Evolutionary conservation across 2,888 invertebrate genomes (phyloP).

Genomic region (Tetramorium bicarinatum): DNA sequence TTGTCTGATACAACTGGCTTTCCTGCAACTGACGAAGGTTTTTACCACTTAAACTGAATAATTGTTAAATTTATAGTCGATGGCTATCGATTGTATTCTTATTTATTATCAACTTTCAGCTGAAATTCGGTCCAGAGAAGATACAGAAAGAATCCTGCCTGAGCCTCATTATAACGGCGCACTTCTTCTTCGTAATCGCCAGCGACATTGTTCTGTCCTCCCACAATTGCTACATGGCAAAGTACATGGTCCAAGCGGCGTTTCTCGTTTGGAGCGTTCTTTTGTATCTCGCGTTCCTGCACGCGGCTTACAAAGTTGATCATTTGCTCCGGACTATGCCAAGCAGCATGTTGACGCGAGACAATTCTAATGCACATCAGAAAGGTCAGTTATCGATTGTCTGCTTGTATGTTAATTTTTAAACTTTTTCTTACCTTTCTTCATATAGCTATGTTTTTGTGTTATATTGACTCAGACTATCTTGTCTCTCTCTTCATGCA

Average conservation of each 20-base stretch:
- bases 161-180: constrained; percentile 87
- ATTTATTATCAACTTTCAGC: constrained; percentile 77
- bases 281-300: constrained; percentile 87
- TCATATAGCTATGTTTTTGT: neutral
- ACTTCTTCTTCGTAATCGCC: constrained; percentile 87
- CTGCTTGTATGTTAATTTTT: neutral
- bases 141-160: constrained; percentile 87
- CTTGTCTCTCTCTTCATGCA: neutral
- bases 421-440: neutral
- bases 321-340: constrained; percentile 86
- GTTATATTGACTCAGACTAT: neutral
- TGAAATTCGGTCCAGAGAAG: constrained; percentile 87
- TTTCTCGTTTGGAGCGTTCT: constrained; percentile 88
- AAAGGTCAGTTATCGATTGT: constrained; percentile 81
- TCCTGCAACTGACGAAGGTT: constrained; percentile 88
- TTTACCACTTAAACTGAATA: constrained; percentile 39
- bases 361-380: constrained; percentile 84
- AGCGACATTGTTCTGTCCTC: constrained; percentile 87
- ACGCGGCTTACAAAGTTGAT: constrained; percentile 87
- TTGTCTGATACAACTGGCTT: constrained; percentile 88
- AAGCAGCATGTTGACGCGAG: constrained; percentile 84
- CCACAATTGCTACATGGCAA: constrained; percentile 86
- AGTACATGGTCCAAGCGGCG: constrained; percentile 87
- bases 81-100: neutral
- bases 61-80: neutral